Percentiles rank a stretch among this genome's conserved stretches.
phyloP scores from a whole-genome alignment of 2,113 vertebrate genomes.

The Menidia beryllina region DNA sequence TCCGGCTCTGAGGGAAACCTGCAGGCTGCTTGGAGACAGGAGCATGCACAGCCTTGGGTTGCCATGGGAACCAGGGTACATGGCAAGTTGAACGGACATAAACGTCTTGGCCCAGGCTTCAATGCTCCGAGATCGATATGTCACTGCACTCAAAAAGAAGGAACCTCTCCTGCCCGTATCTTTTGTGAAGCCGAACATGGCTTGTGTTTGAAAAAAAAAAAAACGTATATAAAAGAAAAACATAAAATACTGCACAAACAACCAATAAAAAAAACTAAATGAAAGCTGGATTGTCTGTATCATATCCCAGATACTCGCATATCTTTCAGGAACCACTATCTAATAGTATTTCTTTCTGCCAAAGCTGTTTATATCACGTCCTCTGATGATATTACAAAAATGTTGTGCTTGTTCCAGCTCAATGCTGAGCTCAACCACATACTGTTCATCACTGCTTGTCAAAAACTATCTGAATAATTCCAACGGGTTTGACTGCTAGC shows the following conservation, averaged over 20 bases:
- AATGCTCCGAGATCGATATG: conserved; percentile 61
- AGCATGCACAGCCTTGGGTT: conserved; percentile 54
- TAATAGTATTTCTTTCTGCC: not conserved
- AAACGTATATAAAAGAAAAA: not conserved
- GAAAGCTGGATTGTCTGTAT: conserved; percentile 15
- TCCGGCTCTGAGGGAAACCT: conserved; percentile 58
- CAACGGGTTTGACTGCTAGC: conserved; percentile 44
- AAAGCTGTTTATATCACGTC: conserved; percentile 11
- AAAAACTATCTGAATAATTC: conserved; percentile 40
- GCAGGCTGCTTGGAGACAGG: conserved; percentile 59
- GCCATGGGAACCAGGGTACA: conserved; percentile 71
- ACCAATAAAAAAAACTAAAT: not conserved
- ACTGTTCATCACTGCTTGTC: conserved; percentile 38
- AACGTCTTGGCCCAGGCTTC: conserved; percentile 48
- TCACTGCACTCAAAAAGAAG: conserved; percentile 50
- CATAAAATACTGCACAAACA: conserved; percentile 18
- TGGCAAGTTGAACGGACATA: conserved; percentile 40
- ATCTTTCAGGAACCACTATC: not conserved
- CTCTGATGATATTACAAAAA: conserved; percentile 5
- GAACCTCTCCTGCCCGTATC: conserved; percentile 29
- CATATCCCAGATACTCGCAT: not conserved
- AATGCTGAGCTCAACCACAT: not conserved
- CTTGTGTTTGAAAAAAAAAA: not conserved
- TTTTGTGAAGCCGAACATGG: conserved; percentile 34
- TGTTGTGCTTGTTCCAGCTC: not conserved